These are phyloP conservation scores for Apoderus coryli DNA, from an alignment of 2,888 invertebrate genomes.

Conservation along the genomic window DNA sequence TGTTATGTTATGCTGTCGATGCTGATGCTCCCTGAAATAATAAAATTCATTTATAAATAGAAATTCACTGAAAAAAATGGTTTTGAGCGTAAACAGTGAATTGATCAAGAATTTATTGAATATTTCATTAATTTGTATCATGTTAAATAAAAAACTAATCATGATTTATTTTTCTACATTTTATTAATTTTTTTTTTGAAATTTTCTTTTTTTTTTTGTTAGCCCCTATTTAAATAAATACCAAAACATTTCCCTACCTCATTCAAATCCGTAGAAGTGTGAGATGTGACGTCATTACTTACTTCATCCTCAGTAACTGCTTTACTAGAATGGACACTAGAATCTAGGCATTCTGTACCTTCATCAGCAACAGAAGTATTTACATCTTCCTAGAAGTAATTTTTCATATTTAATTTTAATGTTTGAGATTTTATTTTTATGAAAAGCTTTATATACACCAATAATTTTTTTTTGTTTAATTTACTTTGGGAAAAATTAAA, in stretches of 20 bases:
- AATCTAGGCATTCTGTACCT: constrained; percentile 10
- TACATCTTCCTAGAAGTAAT: constrained; percentile 12
- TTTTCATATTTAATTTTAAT: constrained; percentile 12
- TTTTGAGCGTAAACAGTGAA: constrained; percentile 9
- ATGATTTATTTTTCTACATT: constrained; percentile 9
- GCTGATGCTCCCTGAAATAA: constrained; percentile 5
- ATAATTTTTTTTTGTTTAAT: constrained; percentile 7
- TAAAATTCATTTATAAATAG: constrained; percentile 3
- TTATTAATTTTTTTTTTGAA: too few relatives aligned
- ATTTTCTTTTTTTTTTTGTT: constrained; percentile 11
- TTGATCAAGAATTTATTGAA: constrained; percentile 11
- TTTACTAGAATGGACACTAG: constrained; percentile 13
- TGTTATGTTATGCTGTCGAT: constrained; percentile 5
- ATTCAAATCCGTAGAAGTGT: neutral
- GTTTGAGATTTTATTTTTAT: constrained; percentile 8
- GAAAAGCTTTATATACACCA: constrained; percentile 7
- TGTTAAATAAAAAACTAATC: constrained; percentile 10
- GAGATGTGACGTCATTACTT: constrained; percentile 12
- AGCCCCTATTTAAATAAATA: constrained; percentile 9
- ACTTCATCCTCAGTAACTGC: constrained; percentile 12
- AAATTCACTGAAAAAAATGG: constrained; percentile 1
- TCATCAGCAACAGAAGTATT: constrained; percentile 13
- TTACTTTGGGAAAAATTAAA: constrained; percentile 3
- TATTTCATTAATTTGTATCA: constrained; percentile 11
- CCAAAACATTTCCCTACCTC: neutral